Percentiles rank a stretch among this genome's conserved stretches.
phyloP scores from a whole-genome alignment of 2,113 vertebrate genomes.

The Bambusicola thoracicus region DNA sequence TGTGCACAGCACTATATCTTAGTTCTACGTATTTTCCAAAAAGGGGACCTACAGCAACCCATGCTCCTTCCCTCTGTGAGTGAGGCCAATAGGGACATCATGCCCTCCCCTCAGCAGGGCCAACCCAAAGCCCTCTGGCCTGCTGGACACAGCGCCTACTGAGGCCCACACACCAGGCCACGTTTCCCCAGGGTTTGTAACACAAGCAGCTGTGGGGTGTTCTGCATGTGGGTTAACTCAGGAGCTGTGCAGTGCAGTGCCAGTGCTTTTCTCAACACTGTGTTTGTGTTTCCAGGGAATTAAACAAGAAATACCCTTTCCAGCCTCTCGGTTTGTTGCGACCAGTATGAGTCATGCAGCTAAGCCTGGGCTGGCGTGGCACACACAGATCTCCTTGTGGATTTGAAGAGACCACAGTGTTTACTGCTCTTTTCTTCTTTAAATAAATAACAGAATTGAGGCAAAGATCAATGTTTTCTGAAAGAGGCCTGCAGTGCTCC shows the following conservation, averaged over 20 bases:
- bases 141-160: not conserved
- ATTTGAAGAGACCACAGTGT: not conserved
- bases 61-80: not conserved
- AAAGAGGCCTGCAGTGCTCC: not conserved
- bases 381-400: not conserved
- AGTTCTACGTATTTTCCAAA: not conserved
- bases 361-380: not conserved
- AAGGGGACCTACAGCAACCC: not conserved
- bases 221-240: not conserved
- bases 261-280: not conserved
- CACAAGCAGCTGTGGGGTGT: not conserved
- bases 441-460: not conserved
- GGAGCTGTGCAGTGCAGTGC: not conserved
- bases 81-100: accelerated
- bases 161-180: not conserved
- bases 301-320: not conserved
- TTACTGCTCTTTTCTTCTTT: not conserved
- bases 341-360: not conserved
- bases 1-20: not conserved
- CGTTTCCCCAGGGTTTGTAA: not conserved
- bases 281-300: not conserved
- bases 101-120: not conserved
- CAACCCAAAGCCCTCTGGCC: not conserved
- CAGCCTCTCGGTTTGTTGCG: not conserved
- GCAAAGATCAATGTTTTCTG: not conserved